Evolutionary conservation across 2,113 vertebrate genomes (phyloP).

Genomic region (Oryzias javanicus): DNA sequence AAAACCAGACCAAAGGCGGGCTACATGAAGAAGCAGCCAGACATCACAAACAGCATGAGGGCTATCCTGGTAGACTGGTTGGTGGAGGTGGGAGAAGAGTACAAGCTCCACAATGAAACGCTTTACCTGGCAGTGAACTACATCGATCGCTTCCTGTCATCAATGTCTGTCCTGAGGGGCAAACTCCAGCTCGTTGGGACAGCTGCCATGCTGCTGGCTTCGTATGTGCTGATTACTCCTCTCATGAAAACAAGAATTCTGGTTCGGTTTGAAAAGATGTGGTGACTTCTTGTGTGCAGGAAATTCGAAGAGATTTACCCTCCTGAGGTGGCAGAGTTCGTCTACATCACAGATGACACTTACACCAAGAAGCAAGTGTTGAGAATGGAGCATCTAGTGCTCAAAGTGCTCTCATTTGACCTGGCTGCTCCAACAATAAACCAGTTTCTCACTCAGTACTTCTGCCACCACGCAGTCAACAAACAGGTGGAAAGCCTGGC

Average conservation of each 20-base stretch:
- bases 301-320: slow-evolving; percentile 99
- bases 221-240: slow-evolving; percentile 79
- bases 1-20: slow-evolving; percentile 89
- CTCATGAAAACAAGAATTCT: background rate
- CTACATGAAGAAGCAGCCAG: slow-evolving; percentile 98
- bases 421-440: slow-evolving; percentile 93
- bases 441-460: slow-evolving; percentile 96
- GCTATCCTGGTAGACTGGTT: slow-evolving; percentile 98
- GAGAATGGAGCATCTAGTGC: slow-evolving; percentile 95
- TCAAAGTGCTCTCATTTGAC: slow-evolving; percentile 97
- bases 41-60: slow-evolving; percentile 96
- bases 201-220: slow-evolving; percentile 95
- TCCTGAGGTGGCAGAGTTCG: slow-evolving; percentile 96
- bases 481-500: slow-evolving; percentile 86
- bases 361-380: slow-evolving; percentile 98
- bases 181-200: slow-evolving; percentile 98
- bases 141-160: slow-evolving; percentile 96
- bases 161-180: slow-evolving; percentile 96
- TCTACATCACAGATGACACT: slow-evolving; percentile 98
- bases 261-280: background rate
- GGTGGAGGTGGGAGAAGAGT: slow-evolving; percentile 97
- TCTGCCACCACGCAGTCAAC: slow-evolving; percentile 78
- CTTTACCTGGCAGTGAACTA: slow-evolving; percentile 97
- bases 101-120: slow-evolving; percentile 96
- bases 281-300: slow-evolving; percentile 60